A percentile compares a stretch with the other conserved stretches of the same genome.
These are phyloP conservation scores for Motacilla alba DNA, from an alignment of 2,113 vertebrate species.

Conservation along the genomic window DNA sequence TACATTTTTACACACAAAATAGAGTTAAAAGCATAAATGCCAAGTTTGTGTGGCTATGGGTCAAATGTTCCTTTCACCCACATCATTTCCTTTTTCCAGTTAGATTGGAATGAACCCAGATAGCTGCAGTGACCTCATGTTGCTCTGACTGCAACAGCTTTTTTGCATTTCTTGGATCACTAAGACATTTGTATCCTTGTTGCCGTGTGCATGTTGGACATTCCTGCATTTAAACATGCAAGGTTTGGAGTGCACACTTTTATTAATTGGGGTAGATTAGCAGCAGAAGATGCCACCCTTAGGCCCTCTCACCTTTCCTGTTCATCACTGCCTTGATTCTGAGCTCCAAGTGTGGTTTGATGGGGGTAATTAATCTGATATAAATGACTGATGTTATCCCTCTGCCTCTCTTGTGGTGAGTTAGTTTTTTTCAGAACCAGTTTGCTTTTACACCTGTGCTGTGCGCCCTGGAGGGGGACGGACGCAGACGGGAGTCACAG, in stretches of 20 bases:
- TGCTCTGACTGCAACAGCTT: not conserved
- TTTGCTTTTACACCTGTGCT: accelerated
- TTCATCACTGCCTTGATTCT: not conserved
- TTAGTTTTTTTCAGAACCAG: not conserved
- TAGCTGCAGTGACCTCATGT: not conserved
- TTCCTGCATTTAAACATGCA: not conserved
- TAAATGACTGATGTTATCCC: not conserved
- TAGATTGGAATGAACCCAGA: not conserved
- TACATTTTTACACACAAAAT: not conserved
- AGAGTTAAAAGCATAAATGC: not conserved
- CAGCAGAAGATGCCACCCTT: not conserved
- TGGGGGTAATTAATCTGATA: not conserved
- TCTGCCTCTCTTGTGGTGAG: not conserved
- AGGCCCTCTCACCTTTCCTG: not conserved
- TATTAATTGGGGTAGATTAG: not conserved
- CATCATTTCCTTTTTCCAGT: not conserved
- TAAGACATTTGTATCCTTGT: not conserved
- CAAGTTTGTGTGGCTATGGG: not conserved
- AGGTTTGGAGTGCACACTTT: not conserved
- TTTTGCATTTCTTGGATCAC: constrained; percentile 14
- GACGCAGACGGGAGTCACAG: not conserved
- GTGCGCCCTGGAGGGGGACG: accelerated
- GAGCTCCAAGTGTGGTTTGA: not conserved
- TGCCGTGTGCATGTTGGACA: not conserved
- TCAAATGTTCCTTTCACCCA: not conserved